Evolutionary conservation across 2,888 invertebrate species (phyloP), one percentile per base, ranked within the genome.

Genomic region (Emmelina monodactyla): DNA sequence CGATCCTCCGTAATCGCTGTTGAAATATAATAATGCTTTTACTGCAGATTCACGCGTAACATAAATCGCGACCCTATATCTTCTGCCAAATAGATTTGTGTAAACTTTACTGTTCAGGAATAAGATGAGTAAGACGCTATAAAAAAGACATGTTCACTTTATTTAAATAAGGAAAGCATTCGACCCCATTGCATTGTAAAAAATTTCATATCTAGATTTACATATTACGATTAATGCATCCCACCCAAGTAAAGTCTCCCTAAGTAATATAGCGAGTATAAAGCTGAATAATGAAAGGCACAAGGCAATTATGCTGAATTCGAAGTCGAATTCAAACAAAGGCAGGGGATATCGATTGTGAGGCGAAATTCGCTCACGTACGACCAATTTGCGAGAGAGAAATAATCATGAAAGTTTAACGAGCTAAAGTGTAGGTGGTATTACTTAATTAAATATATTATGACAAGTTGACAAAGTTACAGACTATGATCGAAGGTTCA

Each of bases 231-330:
- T 76, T 75, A 76, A 78, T 75, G 75, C 73, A 73, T 70, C 69
- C 66, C 75, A 69, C 72, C 70, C 78, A 75, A 70, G 67, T 68
- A 71, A 65, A 57, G 65, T 62, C 62, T 51, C 78, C 73, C 72
- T 73, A 62, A 67, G 66, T 67, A 72, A 75, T 75, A 78, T 72
- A 68, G 65, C 70, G 69, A 76, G 78, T 73, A 76, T 72, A 76
- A 78, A 78, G 76, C 69, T 73, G 72, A 75, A 78, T 78, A 78
- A 78, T 76, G 76, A 75, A 76, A 75, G 70, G 60, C 71, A 76
- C 71, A 73, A 78, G 78, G 75, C 76, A 78, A 79, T 79, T 79
- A 78, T 64, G 70, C 70, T 66, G 75, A 76, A 78, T 79, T 78
- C 65, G 65, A 69, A 75, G 69, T 66, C 66, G 67, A 76, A 79